A percentile compares a stretch with the other conserved stretches of the same genome.
Evolutionary conservation across 64 coral and sea anemone genomes (phyloP).

Genomic region (Orbicella faveolata): DNA sequence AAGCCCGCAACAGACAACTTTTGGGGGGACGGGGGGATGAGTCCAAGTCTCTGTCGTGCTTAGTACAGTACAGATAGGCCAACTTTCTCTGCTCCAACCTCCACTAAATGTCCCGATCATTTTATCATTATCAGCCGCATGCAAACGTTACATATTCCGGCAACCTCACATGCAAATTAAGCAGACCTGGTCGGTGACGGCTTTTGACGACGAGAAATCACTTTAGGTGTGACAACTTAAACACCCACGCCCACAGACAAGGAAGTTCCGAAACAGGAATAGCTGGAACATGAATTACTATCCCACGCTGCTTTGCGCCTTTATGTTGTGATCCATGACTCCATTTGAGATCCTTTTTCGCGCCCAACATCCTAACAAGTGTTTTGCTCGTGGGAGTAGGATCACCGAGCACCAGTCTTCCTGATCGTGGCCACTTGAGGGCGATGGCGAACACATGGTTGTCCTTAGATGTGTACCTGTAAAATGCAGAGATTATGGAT

Average conservation of each 20-base stretch:
- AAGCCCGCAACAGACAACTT: no score
- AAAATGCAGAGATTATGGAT: neutral
- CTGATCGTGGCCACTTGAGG: slow-evolving; percentile 52
- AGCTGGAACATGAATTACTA: slow-evolving; percentile 59
- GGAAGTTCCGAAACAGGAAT: slow-evolving; percentile 64
- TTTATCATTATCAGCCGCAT: no score
- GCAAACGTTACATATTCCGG: no score
- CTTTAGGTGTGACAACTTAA: slow-evolving; percentile 57
- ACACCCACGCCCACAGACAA: slow-evolving; percentile 81
- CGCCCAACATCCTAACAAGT: slow-evolving; percentile 67
- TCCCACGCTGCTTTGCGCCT: neutral
- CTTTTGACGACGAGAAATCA: slow-evolving; percentile 4
- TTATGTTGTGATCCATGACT: slow-evolving; percentile 2
- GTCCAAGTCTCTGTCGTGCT: no score
- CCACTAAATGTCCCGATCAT: no score
- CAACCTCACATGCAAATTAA: no score
- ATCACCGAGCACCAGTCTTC: slow-evolving; percentile 19
- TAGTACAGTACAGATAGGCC: no score
- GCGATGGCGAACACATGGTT: slow-evolving; percentile 53
- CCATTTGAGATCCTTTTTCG: slow-evolving; percentile 13
- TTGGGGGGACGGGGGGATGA: no score
- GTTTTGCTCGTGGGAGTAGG: slow-evolving; percentile 30
- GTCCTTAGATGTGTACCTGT: slow-evolving; percentile 58
- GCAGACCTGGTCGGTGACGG: no score
- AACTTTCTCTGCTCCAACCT: no score